A percentile compares a stretch with the other conserved stretches of the same genome.
These are phyloP conservation scores for Pantherophis vulpinus DNA, from an alignment of 2,797 vertebrate genomes.

Conservation along the genomic window DNA sequence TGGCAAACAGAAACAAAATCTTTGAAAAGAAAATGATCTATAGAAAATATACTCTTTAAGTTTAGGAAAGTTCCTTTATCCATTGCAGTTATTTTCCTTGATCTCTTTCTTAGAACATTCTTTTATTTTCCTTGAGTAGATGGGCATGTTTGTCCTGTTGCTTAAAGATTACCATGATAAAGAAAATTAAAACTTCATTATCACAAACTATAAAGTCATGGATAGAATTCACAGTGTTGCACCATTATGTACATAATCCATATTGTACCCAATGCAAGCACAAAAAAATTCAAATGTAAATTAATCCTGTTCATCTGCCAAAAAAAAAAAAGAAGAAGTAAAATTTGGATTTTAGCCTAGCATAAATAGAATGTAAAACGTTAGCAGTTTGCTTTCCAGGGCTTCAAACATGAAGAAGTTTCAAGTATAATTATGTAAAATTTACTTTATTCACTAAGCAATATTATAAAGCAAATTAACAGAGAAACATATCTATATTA, in stretches of 20 bases:
- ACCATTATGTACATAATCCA: neutral
- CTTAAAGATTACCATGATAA: constrained; percentile 50
- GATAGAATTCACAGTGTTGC: neutral
- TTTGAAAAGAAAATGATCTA: constrained; percentile 36
- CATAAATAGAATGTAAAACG: neutral
- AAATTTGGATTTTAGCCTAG: neutral
- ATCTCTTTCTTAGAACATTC: constrained; percentile 35
- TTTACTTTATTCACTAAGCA: neutral
- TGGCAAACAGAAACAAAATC: constrained; percentile 21
- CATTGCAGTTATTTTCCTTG: constrained; percentile 39
- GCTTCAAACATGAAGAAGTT: neutral
- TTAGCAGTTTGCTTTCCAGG: neutral
- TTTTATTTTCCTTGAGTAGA: constrained; percentile 37
- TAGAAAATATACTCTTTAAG: constrained; percentile 43
- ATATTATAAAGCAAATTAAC: neutral
- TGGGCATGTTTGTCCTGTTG: constrained; percentile 33
- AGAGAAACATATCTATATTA: neutral
- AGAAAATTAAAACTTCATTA: constrained; percentile 24
- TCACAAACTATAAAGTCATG: constrained; percentile 1
- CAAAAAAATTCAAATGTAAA: neutral
- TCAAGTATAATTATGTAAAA: neutral
- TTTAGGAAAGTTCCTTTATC: constrained; percentile 43
- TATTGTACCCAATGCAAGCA: neutral
- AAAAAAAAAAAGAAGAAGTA: neutral
- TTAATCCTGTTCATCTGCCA: neutral